Conservation (phyloP, 2,888 invertebrate species). For the Orthonevra nobilis region DNA sequence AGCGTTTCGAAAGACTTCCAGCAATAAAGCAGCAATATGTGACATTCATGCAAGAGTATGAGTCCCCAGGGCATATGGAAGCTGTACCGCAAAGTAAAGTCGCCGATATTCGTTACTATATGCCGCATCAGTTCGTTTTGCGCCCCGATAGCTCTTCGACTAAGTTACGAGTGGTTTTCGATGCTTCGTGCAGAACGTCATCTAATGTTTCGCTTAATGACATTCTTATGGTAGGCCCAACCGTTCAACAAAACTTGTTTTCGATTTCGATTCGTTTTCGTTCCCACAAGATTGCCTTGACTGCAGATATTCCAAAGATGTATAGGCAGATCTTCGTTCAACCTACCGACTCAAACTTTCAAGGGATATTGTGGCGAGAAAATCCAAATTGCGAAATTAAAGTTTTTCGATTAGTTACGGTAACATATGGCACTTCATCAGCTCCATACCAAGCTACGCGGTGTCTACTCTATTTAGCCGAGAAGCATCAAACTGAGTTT, state of each 20-base stretch:
- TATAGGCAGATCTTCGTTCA: constrained; percentile 10
- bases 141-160: constrained; percentile 23
- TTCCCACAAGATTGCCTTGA: constrained; percentile 7
- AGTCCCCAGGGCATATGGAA: constrained; percentile 19
- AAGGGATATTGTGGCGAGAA: constrained; percentile 2
- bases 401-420: constrained; percentile 40
- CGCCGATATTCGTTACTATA: constrained; percentile 2
- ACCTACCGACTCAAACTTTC: not conserved
- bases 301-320: constrained; percentile 28
- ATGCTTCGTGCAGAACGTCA: constrained; percentile 22
- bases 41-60: constrained; percentile 30
- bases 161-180: constrained; percentile 12
- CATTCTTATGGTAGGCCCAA: constrained; percentile 32
- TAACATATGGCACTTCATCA: constrained; percentile 56
- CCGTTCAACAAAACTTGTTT: constrained; percentile 20
- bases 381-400: not conserved
- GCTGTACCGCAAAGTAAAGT: constrained; percentile 15
- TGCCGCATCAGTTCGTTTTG: constrained; percentile 31
- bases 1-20: constrained; percentile 11
- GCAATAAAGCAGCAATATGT: constrained; percentile 12
- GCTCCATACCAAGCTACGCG: constrained; percentile 54
- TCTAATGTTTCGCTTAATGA: constrained; percentile 19
- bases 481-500: constrained; percentile 39
- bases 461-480: constrained; percentile 30
- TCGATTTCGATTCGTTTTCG: constrained; percentile 31